These are phyloP conservation scores for Metalampra italica DNA, from an alignment of 2,888 invertebrate genomes.

Conservation along the genomic window DNA sequence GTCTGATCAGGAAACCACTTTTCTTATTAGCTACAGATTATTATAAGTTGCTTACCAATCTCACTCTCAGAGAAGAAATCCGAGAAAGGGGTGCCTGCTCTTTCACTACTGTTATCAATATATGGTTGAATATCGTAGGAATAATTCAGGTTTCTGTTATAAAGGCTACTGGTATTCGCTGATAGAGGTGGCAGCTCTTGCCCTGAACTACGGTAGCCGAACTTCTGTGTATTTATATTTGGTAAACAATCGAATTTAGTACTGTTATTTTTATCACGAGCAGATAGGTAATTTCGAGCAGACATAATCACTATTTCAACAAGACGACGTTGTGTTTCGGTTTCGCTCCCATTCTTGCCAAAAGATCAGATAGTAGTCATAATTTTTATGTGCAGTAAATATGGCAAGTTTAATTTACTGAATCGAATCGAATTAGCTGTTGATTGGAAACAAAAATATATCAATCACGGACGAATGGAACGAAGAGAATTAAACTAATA, in stretches of 20 bases:
- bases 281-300: conserved; percentile 64
- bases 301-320: conserved; percentile 55
- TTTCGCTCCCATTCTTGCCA: conserved; percentile 20
- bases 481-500: no score
- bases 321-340: not conserved
- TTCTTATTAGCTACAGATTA: no score
- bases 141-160: conserved; percentile 62
- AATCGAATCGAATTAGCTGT: no score
- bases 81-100: conserved; percentile 63
- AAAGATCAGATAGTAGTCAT: not conserved
- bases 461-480: no score
- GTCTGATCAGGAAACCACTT: no score
- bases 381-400: not conserved
- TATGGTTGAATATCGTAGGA: conserved; percentile 49
- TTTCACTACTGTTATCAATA: conserved; percentile 43
- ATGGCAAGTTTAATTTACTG: no score
- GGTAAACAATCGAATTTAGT: conserved; percentile 65
- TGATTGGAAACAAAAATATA: no score
- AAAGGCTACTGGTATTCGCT: conserved; percentile 44
- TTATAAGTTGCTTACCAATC: conserved; percentile 39
- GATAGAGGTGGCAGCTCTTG: conserved; percentile 56
- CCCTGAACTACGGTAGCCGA: conserved; percentile 40
- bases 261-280: conserved; percentile 57
- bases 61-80: conserved; percentile 72
- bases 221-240: conserved; percentile 58